A percentile compares a stretch with the other conserved stretches of the same genome.
Evolutionary conservation across 2,797 vertebrate species (phyloP).

Genomic region (Syngnathus rostellatus): DNA sequence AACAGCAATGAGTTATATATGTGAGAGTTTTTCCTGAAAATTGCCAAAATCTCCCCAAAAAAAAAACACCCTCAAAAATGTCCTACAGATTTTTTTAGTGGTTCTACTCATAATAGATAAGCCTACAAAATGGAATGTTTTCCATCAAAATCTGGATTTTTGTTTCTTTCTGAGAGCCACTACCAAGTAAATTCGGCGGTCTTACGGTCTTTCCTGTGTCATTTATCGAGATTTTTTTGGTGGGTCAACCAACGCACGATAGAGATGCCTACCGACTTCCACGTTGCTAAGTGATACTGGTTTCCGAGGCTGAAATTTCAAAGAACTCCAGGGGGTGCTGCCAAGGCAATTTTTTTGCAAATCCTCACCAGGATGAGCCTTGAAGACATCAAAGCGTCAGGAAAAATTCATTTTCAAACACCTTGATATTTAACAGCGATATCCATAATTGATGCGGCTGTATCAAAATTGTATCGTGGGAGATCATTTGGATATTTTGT

Average conservation of each 20-base stretch:
- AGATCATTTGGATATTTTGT: background rate
- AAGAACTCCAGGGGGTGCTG: background rate
- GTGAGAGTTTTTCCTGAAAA: background rate
- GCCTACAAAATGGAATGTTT: no score
- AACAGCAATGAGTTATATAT: background rate
- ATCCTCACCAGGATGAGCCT: background rate
- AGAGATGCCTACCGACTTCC: background rate
- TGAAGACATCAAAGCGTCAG: background rate
- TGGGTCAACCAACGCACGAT: background rate
- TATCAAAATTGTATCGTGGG: background rate
- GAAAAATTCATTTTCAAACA: background rate
- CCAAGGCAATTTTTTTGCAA: background rate
- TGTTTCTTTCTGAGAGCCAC: background rate
- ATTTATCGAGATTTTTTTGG: background rate
- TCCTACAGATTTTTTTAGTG: background rate
- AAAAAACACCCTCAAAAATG: background rate
- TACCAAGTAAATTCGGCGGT: background rate
- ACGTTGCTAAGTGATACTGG: background rate
- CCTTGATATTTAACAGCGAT: constrained; percentile 1
- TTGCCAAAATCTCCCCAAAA: background rate
- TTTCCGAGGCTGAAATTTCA: background rate
- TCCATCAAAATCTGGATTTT: no score
- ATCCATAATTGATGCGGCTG: background rate
- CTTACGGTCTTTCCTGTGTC: background rate
- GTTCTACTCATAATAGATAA: no score